phyloP scores from a whole-genome alignment of 1,140 invertebrate genomes.

The Pachypeltis micranthus region DNA sequence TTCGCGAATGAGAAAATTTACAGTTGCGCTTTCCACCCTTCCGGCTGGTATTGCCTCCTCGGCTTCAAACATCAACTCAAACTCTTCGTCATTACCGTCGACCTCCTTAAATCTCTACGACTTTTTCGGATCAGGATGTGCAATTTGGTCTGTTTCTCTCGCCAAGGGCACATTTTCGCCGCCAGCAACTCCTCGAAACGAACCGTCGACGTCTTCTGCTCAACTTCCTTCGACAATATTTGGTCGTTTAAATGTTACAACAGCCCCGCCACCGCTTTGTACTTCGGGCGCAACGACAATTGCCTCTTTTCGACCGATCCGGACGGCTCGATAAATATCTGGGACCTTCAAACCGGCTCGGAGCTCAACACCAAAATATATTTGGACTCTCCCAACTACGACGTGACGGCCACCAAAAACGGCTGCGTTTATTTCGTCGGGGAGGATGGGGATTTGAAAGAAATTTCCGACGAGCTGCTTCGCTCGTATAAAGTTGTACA shows the following conservation, averaged over 20 bases:
- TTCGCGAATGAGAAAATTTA: slow-evolving; percentile 65
- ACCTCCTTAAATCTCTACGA: slow-evolving; percentile 65
- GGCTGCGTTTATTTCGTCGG: neutral
- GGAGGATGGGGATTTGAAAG: neutral
- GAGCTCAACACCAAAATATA: neutral
- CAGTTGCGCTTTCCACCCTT: slow-evolving; percentile 68
- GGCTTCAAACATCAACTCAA: slow-evolving; percentile 84
- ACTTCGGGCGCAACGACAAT: neutral
- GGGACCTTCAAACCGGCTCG: neutral
- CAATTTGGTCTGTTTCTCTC: slow-evolving; percentile 56
- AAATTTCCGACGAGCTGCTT: neutral
- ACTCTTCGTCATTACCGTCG: slow-evolving; percentile 72
- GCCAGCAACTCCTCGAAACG: slow-evolving; percentile 58
- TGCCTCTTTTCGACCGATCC: neutral
- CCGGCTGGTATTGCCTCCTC: slow-evolving; percentile 41
- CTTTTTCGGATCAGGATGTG: slow-evolving; percentile 66
- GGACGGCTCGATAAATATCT: neutral
- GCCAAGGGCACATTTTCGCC: slow-evolving; percentile 70
- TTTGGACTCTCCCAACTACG: neutral
- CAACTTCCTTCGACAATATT: slow-evolving; percentile 46
- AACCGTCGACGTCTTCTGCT: slow-evolving; percentile 60
- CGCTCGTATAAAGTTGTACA: neutral
- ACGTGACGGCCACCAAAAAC: neutral
- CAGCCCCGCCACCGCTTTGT: neutral
- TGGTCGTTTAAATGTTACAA: neutral